These are phyloP conservation scores for Amphiura filiformis DNA, from an alignment of 35 echinoderm and acorn worm genomes.

Conservation along the genomic window DNA sequence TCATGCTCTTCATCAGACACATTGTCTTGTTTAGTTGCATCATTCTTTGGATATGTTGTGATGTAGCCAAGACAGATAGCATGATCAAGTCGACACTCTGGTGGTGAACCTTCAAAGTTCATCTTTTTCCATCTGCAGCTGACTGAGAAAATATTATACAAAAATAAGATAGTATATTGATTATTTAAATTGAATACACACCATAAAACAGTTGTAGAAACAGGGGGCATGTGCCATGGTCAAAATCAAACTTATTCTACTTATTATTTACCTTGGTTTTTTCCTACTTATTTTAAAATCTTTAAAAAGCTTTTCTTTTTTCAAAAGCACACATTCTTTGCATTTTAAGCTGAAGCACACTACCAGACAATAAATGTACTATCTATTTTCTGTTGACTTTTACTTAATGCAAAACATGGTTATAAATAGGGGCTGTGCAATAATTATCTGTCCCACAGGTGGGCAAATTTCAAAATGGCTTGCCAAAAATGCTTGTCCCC, in stretches of 20 bases:
- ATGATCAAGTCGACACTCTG: constrained; percentile 78
- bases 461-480: too few relatives aligned
- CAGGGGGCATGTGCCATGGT: background rate
- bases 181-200: background rate
- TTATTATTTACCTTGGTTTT: background rate
- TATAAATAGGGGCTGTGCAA: too few relatives aligned
- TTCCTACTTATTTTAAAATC: background rate
- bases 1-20: too few relatives aligned
- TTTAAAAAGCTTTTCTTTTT: background rate
- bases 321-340: too few relatives aligned
- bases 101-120: constrained; percentile 66
- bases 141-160: constrained; percentile 24
- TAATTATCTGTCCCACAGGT: too few relatives aligned
- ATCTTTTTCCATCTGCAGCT: constrained; percentile 66
- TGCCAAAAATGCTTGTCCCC: too few relatives aligned
- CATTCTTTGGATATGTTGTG: background rate
- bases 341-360: too few relatives aligned
- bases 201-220: background rate
- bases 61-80: constrained; percentile 55
- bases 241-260: background rate
- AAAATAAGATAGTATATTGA: background rate
- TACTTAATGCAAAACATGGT: too few relatives aligned
- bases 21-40: too few relatives aligned
- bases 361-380: too few relatives aligned
- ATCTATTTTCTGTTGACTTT: too few relatives aligned